Evolutionary conservation across 2,113 vertebrate species (phyloP), one percentile per base, ranked within the genome.

Genomic region (Melanerpes formicivorus): DNA sequence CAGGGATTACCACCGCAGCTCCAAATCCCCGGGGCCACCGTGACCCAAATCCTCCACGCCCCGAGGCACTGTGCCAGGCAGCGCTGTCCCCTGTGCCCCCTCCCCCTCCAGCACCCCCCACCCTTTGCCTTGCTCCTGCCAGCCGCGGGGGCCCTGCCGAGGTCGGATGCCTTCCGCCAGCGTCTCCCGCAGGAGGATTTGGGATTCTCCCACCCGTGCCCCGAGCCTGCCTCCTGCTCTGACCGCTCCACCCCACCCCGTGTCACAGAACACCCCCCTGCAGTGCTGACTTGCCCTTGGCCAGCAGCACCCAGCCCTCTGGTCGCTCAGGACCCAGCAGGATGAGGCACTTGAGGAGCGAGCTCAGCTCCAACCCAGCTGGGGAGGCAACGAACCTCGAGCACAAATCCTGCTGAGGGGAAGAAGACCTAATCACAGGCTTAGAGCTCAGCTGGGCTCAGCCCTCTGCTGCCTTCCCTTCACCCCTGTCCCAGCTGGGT

Each of bases 381-480:
- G 1, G 80, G 5, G 0, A 75, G 87, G 92, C 93, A 95, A 93
- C 87, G 95, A 96, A 94, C 91, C 7, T 25, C 65, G 3, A 92
- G 95, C 92, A 7, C 87, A 88, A 95, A 95, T 94, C 92, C 93
- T 95, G 84, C 84, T 70, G 60, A 67, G 77, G 82, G 87, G 89
- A 95, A 93, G 60, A 91, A 93, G 82, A 71, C 60, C 88, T 95
- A 89, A 92, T 93, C 40, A 0, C 7, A 23, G 84, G 95, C 93
- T 91, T 59, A 79, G 50, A 56, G 84, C 80, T 37, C 29, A 71
- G 84, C 84, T 55, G 63, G 48, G 34, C 13, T 6, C 79, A 40
- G 72, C 2, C 34, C 62, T 46, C 3, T 5, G 78, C 87, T 74
- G 67, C 52, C 72, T 34, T 79, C 85, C 82, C 72, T 50, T 65